Evolutionary conservation across 2,797 vertebrate species (phyloP).

Genomic region (Paedocypris micromegethes): DNA sequence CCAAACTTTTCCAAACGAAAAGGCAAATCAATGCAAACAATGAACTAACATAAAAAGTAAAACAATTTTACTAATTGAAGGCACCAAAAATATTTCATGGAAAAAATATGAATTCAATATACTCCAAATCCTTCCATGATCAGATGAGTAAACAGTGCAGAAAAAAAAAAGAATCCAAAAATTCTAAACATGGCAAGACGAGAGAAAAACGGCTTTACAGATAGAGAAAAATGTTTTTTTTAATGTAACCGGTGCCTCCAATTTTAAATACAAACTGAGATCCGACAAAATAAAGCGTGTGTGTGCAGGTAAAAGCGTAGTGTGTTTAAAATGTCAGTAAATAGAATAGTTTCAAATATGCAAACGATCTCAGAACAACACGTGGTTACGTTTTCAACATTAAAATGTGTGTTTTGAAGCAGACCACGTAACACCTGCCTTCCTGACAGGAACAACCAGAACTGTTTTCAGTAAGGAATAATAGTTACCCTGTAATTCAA

Average conservation of each 20-base stretch:
- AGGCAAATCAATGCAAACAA: background rate
- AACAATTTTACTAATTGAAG: conserved; percentile 60
- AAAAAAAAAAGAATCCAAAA: background rate
- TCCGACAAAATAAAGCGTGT: no score
- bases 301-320: no score
- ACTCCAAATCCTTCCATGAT: conserved; percentile 2
- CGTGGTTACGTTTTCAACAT: no score
- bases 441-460: conserved; percentile 47
- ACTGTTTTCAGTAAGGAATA: conserved; percentile 51
- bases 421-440: conserved; percentile 9
- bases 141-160: conserved; percentile 8
- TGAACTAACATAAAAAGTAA: conserved; percentile 44
- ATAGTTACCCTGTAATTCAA: conserved; percentile 40
- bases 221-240: no score
- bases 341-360: no score
- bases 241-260: no score
- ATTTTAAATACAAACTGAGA: no score
- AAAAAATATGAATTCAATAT: conserved; percentile 8
- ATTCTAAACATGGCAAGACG: no score
- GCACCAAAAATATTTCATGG: conserved; percentile 61
- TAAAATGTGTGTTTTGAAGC: background rate
- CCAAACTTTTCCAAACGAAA: conserved; percentile 7
- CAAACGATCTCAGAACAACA: no score
- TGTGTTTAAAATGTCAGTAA: no score
- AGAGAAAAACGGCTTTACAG: no score